Percentiles rank a stretch among this genome's conserved stretches.
These are phyloP conservation scores for Neoascia interrupta DNA, from an alignment of 2,888 invertebrate species.

Conservation along the genomic window DNA sequence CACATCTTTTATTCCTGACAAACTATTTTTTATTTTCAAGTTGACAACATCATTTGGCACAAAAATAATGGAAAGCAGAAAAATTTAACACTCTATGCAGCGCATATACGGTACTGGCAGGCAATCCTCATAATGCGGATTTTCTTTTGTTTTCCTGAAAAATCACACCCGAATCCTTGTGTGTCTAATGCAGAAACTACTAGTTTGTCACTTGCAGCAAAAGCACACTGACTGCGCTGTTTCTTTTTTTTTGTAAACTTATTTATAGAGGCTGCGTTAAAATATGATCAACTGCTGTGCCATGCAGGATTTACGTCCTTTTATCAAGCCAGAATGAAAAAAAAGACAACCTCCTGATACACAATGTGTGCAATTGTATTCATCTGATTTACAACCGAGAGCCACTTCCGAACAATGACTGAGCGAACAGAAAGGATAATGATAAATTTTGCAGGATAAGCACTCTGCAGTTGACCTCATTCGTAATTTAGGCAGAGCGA, in stretches of 20 bases:
- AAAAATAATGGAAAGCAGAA: no score
- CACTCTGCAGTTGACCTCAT: conserved; percentile 59
- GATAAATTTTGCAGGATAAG: conserved; percentile 58
- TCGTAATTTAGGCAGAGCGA: conserved; percentile 37
- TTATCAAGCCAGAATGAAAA: background rate
- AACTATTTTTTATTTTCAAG: conserved; percentile 25
- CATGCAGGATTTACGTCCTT: conserved; percentile 41
- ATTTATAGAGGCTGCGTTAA: conserved; percentile 22
- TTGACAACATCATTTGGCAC: conserved; percentile 42
- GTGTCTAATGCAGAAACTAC: conserved; percentile 58
- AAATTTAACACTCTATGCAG: conserved; percentile 21
- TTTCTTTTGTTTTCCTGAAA: conserved; percentile 42
- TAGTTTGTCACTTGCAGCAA: conserved; percentile 57
- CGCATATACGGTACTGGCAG: no score
- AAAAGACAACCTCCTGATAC: background rate
- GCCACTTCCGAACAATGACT: conserved; percentile 47
- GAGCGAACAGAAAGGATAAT: conserved; percentile 45
- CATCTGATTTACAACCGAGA: conserved; percentile 47
- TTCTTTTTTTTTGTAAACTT: conserved; percentile 4
- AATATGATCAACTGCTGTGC: conserved; percentile 57
- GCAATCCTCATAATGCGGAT: conserved; percentile 19
- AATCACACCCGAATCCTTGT: conserved; percentile 32
- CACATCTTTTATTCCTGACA: conserved; percentile 23
- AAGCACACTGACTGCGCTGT: conserved; percentile 44
- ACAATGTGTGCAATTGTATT: conserved; percentile 28